Conservation (phyloP, 2,888 invertebrate genomes). For the Drosophila picticornis region DNA sequence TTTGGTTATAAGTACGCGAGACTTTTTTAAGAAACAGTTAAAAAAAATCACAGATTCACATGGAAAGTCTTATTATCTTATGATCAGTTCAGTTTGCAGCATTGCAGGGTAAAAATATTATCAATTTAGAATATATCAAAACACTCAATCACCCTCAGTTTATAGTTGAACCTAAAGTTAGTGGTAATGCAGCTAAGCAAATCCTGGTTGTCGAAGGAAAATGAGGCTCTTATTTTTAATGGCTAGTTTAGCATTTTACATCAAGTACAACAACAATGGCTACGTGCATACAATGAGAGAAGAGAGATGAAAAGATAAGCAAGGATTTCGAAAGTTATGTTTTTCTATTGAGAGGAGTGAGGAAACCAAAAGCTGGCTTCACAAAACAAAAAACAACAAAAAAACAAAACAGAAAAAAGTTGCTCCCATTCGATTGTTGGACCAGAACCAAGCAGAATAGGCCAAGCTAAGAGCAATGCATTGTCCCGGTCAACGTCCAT, state of each 20-base stretch:
- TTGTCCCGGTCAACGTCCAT: conserved; percentile 23
- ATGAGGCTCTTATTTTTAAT: not conserved
- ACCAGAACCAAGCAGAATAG: conserved; percentile 31
- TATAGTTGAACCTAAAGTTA: conserved; percentile 34
- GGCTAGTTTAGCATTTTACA: conserved; percentile 55
- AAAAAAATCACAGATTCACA: not conserved
- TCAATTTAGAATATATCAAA: not conserved
- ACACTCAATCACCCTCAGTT: conserved; percentile 26
- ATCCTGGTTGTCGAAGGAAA: conserved; percentile 13
- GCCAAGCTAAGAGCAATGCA: not conserved
- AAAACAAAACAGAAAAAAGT: conserved; percentile 23
- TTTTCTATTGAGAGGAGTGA: conserved; percentile 55
- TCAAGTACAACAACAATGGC: conserved; percentile 42
- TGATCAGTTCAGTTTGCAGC: not conserved
- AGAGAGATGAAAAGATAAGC: conserved; percentile 74
- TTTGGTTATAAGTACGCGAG: not conserved
- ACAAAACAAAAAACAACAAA: conserved; percentile 28
- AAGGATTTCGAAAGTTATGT: conserved; percentile 77
- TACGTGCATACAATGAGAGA: conserved; percentile 46
- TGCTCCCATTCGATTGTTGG: conserved; percentile 48
- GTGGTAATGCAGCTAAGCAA: conserved; percentile 60
- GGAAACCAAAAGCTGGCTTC: conserved; percentile 21
- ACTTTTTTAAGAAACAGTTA: not conserved
- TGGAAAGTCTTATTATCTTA: not conserved
- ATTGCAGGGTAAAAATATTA: not conserved